Conservation (phyloP, 2,888 invertebrate species). For the Amblyteles armatorius region DNA sequence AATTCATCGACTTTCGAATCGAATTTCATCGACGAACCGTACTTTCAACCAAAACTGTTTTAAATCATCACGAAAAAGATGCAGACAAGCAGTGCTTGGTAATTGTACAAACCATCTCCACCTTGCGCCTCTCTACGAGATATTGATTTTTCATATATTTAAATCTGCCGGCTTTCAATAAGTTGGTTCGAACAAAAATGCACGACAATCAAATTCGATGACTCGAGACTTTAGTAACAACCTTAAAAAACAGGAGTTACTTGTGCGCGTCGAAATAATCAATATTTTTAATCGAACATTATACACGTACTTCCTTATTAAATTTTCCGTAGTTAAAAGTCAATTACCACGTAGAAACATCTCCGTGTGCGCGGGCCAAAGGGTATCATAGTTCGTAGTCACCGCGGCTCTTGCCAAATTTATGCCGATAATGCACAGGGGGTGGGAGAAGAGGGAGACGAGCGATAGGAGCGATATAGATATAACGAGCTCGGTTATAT, state of each 20-base stretch:
- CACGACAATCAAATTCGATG: not conserved
- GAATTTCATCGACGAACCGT: not conserved
- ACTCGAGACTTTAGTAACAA: not conserved
- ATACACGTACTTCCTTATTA: not conserved
- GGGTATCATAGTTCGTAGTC: conserved; percentile 55
- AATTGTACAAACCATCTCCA: not conserved
- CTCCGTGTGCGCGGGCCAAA: conserved; percentile 11
- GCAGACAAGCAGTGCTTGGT: too few relatives aligned
- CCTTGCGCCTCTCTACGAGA: not conserved
- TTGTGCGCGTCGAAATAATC: not conserved
- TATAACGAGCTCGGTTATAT: conserved; percentile 12
- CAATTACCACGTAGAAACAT: conserved; percentile 16
- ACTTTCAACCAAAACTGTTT: not conserved
- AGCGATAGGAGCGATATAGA: conserved; percentile 19
- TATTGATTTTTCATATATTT: not conserved
- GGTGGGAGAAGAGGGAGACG: not conserved
- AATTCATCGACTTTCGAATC: too few relatives aligned
- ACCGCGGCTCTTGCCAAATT: conserved; percentile 61
- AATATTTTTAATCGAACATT: not conserved
- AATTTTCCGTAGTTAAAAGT: not conserved
- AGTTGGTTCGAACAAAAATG: not conserved
- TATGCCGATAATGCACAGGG: conserved; percentile 65
- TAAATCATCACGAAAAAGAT: not conserved
- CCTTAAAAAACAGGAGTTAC: not conserved
- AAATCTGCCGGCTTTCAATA: not conserved